Percentiles rank a stretch among this genome's conserved stretches.
phyloP scores from a whole-genome alignment of 2,113 vertebrate genomes.

The Pyrgilauda ruficollis region DNA sequence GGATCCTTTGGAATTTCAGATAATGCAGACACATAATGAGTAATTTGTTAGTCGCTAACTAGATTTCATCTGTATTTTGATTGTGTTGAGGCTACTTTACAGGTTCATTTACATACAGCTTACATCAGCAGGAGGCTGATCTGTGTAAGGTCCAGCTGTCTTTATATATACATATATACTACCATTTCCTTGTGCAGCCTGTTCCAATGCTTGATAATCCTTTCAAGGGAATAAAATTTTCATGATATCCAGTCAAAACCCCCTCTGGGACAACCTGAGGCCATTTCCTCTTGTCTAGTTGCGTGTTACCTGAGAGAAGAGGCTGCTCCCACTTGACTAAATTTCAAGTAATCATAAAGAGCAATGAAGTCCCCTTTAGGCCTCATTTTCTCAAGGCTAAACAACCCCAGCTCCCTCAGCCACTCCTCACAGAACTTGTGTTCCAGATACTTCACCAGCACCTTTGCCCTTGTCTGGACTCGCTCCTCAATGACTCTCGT shows the following conservation, averaged over 20 bases:
- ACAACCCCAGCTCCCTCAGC: background rate
- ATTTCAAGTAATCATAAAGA: no score
- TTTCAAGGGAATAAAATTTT: background rate
- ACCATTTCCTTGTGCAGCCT: background rate
- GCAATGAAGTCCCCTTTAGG: background rate
- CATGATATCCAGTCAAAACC: background rate
- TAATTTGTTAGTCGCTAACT: background rate
- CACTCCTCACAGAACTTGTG: background rate
- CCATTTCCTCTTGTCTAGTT: background rate
- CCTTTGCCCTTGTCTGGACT: background rate
- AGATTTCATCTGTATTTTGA: constrained; percentile 10
- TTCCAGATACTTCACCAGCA: background rate
- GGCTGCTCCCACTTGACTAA: background rate
- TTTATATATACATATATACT: background rate
- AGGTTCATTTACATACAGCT: background rate
- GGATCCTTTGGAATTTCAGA: background rate
- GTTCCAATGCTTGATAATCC: background rate
- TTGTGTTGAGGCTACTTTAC: background rate
- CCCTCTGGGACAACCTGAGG: background rate
- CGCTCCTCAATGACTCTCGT: background rate
- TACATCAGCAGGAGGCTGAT: background rate
- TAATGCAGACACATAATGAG: background rate
- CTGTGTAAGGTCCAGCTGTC: background rate
- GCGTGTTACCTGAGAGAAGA: background rate
- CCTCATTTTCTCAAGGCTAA: background rate